Evolutionary conservation across 2,797 vertebrate species (phyloP).

Genomic region (Micropoecilia bifurca): DNA sequence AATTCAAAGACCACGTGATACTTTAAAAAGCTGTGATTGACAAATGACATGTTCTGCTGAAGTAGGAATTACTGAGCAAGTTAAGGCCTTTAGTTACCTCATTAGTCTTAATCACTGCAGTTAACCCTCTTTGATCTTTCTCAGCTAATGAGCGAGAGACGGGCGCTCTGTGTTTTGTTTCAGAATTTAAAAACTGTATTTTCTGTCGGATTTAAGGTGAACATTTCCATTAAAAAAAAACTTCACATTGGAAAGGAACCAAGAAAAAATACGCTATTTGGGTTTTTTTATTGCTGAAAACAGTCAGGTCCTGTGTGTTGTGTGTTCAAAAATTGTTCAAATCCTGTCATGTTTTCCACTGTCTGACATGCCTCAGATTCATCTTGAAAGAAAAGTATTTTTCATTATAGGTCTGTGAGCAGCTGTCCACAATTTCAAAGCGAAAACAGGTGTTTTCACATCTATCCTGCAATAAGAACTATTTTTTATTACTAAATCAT

Average conservation of each 20-base stretch:
- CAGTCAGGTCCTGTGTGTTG: background rate
- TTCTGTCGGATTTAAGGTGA: conserved; percentile 4
- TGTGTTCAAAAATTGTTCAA: background rate
- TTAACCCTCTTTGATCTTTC: conserved; percentile 16
- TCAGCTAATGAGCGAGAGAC: conserved; percentile 26
- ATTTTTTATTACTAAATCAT: background rate
- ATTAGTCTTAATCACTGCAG: conserved; percentile 20
- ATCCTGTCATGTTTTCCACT: background rate
- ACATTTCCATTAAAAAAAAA: background rate
- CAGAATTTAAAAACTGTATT: conserved; percentile 8
- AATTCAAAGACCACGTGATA: background rate
- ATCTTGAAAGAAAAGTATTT: background rate
- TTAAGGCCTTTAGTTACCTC: conserved; percentile 20
- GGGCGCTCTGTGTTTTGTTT: background rate
- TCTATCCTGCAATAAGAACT: background rate
- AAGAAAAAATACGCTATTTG: background rate
- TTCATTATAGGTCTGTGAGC: background rate
- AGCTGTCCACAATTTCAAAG: background rate
- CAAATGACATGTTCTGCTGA: conserved; percentile 15
- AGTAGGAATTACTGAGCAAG: conserved; percentile 3
- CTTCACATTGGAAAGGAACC: background rate
- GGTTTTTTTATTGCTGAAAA: background rate
- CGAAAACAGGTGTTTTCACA: background rate
- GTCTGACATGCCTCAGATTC: background rate
- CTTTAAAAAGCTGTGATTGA: conserved; percentile 10